Conservation (phyloP, 2,888 invertebrate species). For the Erannis defoliaria region DNA sequence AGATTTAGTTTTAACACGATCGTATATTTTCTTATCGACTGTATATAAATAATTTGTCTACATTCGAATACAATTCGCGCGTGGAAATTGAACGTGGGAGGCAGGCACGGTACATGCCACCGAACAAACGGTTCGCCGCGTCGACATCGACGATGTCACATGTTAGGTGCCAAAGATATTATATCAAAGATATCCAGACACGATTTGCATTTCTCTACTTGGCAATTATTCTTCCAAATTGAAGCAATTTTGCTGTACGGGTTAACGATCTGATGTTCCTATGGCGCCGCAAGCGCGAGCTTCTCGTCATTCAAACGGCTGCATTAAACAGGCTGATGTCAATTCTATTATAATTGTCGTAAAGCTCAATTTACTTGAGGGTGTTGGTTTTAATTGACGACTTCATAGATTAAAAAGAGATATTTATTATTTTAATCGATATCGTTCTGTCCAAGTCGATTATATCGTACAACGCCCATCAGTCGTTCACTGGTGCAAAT, state of each 20-base stretch:
- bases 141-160: constrained; percentile 43
- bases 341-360: constrained; percentile 82
- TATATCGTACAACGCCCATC: constrained; percentile 70
- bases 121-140: constrained; percentile 51
- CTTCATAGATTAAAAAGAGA: constrained; percentile 64
- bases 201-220: constrained; percentile 75
- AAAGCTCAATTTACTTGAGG: constrained; percentile 83
- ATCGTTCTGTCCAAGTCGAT: constrained; percentile 79
- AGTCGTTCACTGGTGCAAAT: constrained; percentile 76
- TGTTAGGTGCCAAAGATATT: constrained; percentile 85
- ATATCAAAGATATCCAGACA: constrained; percentile 83
- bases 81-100: constrained; percentile 43
- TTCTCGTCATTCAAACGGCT: constrained; percentile 71
- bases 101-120: constrained; percentile 59
- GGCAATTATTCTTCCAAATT: constrained; percentile 80
- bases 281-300: constrained; percentile 69
- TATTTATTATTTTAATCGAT: constrained; percentile 73
- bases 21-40: constrained; percentile 53
- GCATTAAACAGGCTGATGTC: constrained; percentile 73
- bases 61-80: constrained; percentile 45
- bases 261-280: constrained; percentile 86
- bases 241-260: constrained; percentile 81
- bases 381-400: constrained; percentile 77
- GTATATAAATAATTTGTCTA: constrained; percentile 49
- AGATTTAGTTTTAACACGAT: constrained; percentile 58